Evolutionary conservation across 2,113 vertebrate species (phyloP), one percentile per base, ranked within the genome.

Genomic region (Aleadryas rufinucha): DNA sequence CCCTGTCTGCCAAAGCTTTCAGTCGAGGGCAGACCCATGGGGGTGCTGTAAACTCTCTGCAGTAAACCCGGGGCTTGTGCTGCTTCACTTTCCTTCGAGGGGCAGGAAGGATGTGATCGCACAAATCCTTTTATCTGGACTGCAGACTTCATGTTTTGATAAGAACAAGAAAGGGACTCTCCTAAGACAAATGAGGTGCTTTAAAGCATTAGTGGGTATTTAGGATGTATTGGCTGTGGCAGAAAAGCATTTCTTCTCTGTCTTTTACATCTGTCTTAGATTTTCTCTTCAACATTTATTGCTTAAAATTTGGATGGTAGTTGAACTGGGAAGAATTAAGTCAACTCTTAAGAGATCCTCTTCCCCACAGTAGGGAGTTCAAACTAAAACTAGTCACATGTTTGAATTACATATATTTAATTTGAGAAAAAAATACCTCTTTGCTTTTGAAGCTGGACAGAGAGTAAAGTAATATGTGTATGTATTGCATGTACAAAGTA

Each of bases 11-110:
- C 61, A 37, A 69, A 53, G 53, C 57, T 87, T 72, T 79, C n/a
- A n/a, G 24, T 13, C 11, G 6, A 11, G n/a, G 37, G 31, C 49
- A 69, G 57, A 49, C 6, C 52, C 57, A 7, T 1, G 57, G 35
- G 41, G 35, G 19, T 76, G 53, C 10, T 28, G 41, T 15, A 26
- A 50, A 18, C 4, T 37, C 30, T 41, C 44, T 39, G 66, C 50
- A 63, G 7, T 71, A 42, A 79, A 59, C 33, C 57, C 4, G 4
- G 37, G 10, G 19, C 37, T 82, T 78, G 42, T 56, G 57, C 64
- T 69, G 42, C 39, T 54, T 52, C 1, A 0, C 70, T 87, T 68
- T 75, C 37, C 37, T 82, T 68, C 7, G 2, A 0, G 0, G 23
- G 21, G 5, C 41, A 59, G 93, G 66, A 76, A 54, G 74, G 63